Evolutionary conservation across 2,113 vertebrate genomes (phyloP), one percentile per base, ranked within the genome.

Genomic region (Platysteira castanea): DNA sequence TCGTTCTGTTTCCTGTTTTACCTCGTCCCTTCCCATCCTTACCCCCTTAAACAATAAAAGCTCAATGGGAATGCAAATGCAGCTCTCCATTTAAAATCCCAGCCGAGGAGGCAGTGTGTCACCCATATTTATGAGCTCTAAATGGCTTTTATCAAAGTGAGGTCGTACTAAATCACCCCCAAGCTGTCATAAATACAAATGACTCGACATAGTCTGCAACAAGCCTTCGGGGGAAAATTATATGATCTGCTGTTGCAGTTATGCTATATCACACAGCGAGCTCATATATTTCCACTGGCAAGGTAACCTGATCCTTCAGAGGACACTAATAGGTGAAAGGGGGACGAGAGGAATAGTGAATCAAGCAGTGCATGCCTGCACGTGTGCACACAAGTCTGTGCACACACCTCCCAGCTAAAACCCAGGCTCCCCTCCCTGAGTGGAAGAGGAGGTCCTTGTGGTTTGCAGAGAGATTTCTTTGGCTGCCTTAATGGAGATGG

Each of bases 91-190:
- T 97, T 94, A 97, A 97, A 97, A 95, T 87, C 84, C 23, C 52
- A 95, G 96, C 75, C 44, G 23, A 96, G 84, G 77, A 97, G 93
- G 97, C 95, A 96, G 94, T 82, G 35, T 95, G 96, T 97, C 96
- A 97, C 97, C 96, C 97, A 98, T 98, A 98, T 98, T 97, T 98
- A 97, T 98, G 97, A 98, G 97, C 97, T 97, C 95, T 97, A 98
- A 98, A 98, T 98, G 97, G 96, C 95, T 98, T 98, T 98, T 98
- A 98, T 98, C 97, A 97, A 98, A 98, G 96, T 96, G 97, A 98
- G 97, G 97, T 97, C 83, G 13, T 91, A 94, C 93, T 98, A 98
- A 98, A 98, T 98, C 97, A 98, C 80, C 84, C 96, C 95, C 27
- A 59, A 97, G 97, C 96, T 97, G 97, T 98, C 97, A 98, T 97